These are phyloP conservation scores for Panurus biarmicus DNA, from an alignment of 2,113 vertebrate species.

Conservation along the genomic window DNA sequence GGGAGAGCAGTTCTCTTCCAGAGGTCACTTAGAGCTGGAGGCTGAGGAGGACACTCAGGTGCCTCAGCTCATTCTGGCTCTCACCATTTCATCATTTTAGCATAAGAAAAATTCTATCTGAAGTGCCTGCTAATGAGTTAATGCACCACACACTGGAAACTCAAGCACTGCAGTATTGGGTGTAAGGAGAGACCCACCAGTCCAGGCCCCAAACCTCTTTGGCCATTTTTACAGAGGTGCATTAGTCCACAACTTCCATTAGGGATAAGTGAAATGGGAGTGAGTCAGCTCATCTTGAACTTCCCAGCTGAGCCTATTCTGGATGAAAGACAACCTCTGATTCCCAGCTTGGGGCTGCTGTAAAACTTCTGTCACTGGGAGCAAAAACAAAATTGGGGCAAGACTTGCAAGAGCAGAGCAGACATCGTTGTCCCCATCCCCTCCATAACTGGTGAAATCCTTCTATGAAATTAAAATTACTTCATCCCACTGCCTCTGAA, in stretches of 20 bases:
- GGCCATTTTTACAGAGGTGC: not conserved
- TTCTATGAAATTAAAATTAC: not conserved
- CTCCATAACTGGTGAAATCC: not conserved
- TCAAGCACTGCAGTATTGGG: not conserved
- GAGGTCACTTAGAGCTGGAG: not conserved
- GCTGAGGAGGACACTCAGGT: not conserved
- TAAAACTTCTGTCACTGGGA: not conserved
- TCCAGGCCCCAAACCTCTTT: not conserved
- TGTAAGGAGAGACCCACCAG: not conserved
- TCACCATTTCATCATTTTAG: not conserved
- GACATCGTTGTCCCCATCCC: not conserved
- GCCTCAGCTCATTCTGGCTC: not conserved
- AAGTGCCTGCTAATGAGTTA: not conserved
- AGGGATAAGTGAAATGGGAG: not conserved
- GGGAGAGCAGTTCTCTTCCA: accelerated
- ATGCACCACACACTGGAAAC: not conserved
- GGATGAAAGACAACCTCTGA: not conserved
- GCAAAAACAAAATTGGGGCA: not conserved
- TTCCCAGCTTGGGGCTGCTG: not conserved
- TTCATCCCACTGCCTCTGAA: not conserved
- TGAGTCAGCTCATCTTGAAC: not conserved
- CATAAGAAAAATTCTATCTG: not conserved
- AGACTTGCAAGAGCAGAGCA: not conserved
- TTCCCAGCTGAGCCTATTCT: not conserved
- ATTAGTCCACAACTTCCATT: not conserved